These are phyloP conservation scores for Mamestra brassicae DNA, from an alignment of 2,888 invertebrate genomes.

Conservation along the genomic window DNA sequence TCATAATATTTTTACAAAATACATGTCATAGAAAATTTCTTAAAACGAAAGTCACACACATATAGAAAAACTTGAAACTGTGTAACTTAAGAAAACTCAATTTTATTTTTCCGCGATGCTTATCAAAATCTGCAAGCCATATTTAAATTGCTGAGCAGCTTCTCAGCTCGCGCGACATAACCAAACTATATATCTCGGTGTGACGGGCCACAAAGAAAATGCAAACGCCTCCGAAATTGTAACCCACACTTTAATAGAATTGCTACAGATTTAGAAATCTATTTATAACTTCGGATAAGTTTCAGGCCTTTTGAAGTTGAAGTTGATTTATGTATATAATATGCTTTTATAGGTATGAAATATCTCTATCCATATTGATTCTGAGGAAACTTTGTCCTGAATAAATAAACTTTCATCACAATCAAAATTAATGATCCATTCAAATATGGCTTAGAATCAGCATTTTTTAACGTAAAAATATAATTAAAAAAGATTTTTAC, in stretches of 20 bases:
- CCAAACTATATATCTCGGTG: constrained; percentile 27
- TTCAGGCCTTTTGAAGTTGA: not conserved
- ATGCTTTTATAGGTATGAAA: not conserved
- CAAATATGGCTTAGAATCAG: too few species aligned
- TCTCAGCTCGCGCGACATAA: constrained; percentile 25
- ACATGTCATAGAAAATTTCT: not conserved
- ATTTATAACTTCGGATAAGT: constrained; percentile 8
- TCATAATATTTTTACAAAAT: not conserved
- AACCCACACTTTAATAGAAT: constrained; percentile 28
- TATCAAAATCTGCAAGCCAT: not conserved
- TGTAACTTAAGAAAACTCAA: not conserved
- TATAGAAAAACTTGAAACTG: constrained; percentile 3
- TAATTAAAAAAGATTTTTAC: too few species aligned
- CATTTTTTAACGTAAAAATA: too few species aligned
- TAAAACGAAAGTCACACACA: not conserved
- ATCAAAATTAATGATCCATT: too few species aligned
- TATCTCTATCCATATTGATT: not conserved
- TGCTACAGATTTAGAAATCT: constrained; percentile 19
- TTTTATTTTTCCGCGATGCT: not conserved
- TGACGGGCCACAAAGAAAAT: constrained; percentile 44
- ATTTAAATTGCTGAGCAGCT: constrained; percentile 10
- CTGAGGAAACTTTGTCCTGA: not conserved
- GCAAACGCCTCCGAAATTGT: constrained; percentile 44
- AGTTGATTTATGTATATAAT: not conserved
- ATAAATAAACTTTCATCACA: too few species aligned